phyloP scores from a whole-genome alignment of 2,113 vertebrate species.

The Scalopus aquaticus region DNA sequence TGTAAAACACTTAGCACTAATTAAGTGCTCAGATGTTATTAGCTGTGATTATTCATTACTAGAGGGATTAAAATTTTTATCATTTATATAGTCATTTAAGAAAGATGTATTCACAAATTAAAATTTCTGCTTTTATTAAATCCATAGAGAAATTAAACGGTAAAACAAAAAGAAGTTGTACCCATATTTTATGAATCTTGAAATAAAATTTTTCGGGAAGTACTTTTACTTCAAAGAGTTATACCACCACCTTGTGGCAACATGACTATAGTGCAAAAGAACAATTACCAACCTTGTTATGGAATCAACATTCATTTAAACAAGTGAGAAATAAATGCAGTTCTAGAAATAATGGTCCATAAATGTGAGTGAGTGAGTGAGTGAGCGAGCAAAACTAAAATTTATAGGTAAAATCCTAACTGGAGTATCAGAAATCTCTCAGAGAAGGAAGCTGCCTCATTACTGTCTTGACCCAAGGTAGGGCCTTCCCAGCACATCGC shows the following conservation, averaged over 20 bases:
- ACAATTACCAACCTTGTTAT: not conserved
- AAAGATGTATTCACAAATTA: not conserved
- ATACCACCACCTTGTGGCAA: conserved; percentile 64
- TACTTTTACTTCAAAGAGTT: not conserved
- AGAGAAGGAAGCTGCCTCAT: not conserved
- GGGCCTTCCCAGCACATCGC: accelerated
- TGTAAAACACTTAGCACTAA: not conserved
- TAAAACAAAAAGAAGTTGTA: not conserved
- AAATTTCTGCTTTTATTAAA: not conserved
- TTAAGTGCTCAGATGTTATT: not conserved
- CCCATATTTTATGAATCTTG: not conserved
- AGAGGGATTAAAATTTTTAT: not conserved
- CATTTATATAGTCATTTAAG: not conserved
- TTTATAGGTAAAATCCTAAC: not conserved
- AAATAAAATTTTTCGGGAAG: not conserved
- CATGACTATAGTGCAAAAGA: not conserved
- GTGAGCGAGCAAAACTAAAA: not conserved
- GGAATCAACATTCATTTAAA: not conserved
- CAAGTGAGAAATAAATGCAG: not conserved
- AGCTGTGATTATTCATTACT: not conserved
- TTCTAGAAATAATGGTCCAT: not conserved
- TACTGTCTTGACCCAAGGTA: not conserved
- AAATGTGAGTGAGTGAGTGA: not conserved
- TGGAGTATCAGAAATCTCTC: not conserved
- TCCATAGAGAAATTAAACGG: not conserved